Percentiles rank a stretch among this genome's conserved stretches.
Conservation (phyloP, 2,797 vertebrate genomes). For the Champsocephalus esox region DNA sequence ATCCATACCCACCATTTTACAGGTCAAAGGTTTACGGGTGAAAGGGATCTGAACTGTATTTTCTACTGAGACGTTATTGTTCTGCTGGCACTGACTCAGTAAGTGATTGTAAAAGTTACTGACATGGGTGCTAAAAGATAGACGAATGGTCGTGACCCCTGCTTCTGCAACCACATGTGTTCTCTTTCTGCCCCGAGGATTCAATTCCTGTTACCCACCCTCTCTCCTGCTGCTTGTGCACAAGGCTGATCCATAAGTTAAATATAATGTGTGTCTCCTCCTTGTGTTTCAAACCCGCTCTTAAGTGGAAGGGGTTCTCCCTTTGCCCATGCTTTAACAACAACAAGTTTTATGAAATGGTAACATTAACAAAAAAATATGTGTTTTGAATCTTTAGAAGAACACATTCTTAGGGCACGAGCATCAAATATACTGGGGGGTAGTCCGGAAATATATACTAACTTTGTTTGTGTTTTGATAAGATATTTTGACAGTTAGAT, state of each 20-base stretch:
- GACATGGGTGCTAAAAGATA: slow-evolving; percentile 61
- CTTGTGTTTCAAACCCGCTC: too few relatives aligned
- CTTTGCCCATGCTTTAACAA: too few relatives aligned
- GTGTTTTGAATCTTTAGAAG: neutral
- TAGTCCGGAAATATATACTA: neutral
- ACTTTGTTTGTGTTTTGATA: neutral
- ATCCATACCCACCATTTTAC: slow-evolving; percentile 33
- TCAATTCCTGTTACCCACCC: slow-evolving; percentile 37
- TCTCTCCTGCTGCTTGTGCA: slow-evolving; percentile 28
- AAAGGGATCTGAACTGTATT: slow-evolving; percentile 39
- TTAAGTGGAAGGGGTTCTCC: too few relatives aligned
- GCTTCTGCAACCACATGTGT: slow-evolving; percentile 61
- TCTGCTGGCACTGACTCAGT: slow-evolving; percentile 52
- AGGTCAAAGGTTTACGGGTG: slow-evolving; percentile 29
- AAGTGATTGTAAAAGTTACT: slow-evolving; percentile 69
- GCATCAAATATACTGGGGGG: neutral
- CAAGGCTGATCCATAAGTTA: too few relatives aligned
- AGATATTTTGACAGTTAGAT: slow-evolving; percentile 24
- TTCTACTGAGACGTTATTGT: slow-evolving; percentile 24
- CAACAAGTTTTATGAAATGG: too few relatives aligned
- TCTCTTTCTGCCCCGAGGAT: slow-evolving; percentile 61
- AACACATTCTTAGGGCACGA: neutral
- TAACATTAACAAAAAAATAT: too few relatives aligned
- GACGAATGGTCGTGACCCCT: slow-evolving; percentile 56
- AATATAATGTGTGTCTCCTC: too few relatives aligned